Conservation (phyloP, 2,888 invertebrate species). For the Nowickia ferox region DNA sequence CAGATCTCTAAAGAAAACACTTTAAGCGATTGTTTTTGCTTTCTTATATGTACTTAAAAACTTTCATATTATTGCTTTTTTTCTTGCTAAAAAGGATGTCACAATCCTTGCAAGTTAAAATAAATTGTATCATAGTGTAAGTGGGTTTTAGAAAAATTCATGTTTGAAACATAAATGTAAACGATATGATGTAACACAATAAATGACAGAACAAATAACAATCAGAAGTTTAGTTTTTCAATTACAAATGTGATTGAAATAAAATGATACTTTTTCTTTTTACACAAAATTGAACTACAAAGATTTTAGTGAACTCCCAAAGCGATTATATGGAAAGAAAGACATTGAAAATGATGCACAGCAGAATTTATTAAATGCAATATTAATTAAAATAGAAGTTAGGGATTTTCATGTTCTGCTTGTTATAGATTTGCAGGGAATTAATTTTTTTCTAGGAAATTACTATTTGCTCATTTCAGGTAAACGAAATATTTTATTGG, state of each 20-base stretch:
- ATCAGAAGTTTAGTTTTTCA: not conserved
- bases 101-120: not conserved
- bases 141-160: not conserved
- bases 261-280: too few species aligned
- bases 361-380: not conserved
- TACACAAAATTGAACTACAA: not conserved
- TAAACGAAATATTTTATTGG: too few species aligned
- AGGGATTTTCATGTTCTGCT: too few species aligned
- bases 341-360: not conserved
- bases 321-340: not conserved
- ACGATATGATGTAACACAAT: not conserved
- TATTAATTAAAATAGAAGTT: not conserved
- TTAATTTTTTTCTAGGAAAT: too few species aligned
- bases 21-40: not conserved
- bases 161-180: not conserved
- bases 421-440: too few species aligned
- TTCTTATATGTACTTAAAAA: not conserved
- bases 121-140: not conserved
- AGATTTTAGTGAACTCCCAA: not conserved
- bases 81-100: not conserved
- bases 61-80: not conserved
- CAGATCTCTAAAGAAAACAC: not conserved
- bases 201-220: not conserved
- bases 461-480: too few species aligned
- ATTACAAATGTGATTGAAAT: too few species aligned